phyloP scores from a whole-genome alignment of 92 coral and sea anemone genomes.

The Palythoa caribaeorum region DNA sequence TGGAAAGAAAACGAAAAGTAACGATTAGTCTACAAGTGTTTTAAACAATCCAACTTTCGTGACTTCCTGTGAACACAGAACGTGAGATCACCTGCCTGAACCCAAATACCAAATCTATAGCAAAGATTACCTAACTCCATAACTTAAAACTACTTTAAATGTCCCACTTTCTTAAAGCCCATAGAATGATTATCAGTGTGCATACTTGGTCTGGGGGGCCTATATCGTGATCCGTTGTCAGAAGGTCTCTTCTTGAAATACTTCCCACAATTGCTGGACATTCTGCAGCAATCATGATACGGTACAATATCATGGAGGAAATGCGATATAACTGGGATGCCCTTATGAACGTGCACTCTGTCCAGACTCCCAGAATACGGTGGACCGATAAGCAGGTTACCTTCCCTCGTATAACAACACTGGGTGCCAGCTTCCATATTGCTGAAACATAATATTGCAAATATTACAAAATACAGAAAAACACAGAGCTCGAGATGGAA shows the following conservation, averaged over 20 bases:
- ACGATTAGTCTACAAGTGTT: too few relatives aligned
- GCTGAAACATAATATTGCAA: constrained; percentile 38
- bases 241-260: constrained; percentile 89
- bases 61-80: too few relatives aligned
- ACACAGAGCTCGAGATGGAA: too few relatives aligned
- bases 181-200: not conserved
- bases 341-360: constrained; percentile 75
- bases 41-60: too few relatives aligned
- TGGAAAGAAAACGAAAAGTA: too few relatives aligned
- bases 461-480: not conserved
- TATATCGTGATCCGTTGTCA: constrained; percentile 79
- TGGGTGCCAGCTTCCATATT: constrained; percentile 84
- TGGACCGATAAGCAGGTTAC: constrained; percentile 82
- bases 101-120: not conserved
- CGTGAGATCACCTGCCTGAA: too few relatives aligned
- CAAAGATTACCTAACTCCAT: not conserved
- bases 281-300: constrained; percentile 81
- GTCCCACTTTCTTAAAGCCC: not conserved
- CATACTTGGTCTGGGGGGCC: constrained; percentile 89
- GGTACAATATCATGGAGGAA: constrained; percentile 86
- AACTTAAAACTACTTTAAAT: not conserved
- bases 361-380: constrained; percentile 77
- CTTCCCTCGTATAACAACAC: constrained; percentile 85
- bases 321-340: constrained; percentile 79
- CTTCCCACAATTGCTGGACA: constrained; percentile 66